These are phyloP conservation scores for Anabacerthia variegaticeps DNA, from an alignment of 2,797 vertebrate species.

Conservation along the genomic window DNA sequence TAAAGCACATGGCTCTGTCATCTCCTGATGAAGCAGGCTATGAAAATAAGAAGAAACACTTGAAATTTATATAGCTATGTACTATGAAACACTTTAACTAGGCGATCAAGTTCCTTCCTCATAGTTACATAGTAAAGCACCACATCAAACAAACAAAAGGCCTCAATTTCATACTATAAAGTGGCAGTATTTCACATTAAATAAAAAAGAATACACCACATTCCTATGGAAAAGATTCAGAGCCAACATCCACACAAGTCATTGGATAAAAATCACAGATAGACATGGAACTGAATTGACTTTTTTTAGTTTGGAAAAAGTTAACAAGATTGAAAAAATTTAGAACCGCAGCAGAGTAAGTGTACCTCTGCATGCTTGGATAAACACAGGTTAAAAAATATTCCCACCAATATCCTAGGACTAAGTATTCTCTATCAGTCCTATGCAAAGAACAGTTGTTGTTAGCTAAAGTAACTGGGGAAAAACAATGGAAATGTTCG, in stretches of 20 bases:
- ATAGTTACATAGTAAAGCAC: neutral
- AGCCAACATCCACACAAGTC: neutral
- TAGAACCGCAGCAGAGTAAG: neutral
- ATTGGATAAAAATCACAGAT: neutral
- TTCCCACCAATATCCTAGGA: neutral
- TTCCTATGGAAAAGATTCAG: neutral
- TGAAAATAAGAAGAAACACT: neutral
- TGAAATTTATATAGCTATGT: neutral
- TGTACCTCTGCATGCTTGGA: neutral
- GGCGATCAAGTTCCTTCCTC: neutral
- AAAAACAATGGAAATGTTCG: neutral
- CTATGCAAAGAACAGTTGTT: neutral
- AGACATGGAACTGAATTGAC: neutral
- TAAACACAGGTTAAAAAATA: neutral
- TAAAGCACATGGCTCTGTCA: slow-evolving; percentile 99
- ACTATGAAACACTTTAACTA: neutral
- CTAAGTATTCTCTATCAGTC: neutral
- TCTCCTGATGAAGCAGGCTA: slow-evolving; percentile 97
- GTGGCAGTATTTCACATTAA: neutral
- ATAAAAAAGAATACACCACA: neutral
- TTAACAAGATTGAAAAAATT: neutral
- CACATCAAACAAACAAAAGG: neutral
- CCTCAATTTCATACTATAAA: neutral
- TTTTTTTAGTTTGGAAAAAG: neutral
- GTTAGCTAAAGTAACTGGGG: neutral